Percentiles rank a stretch among this genome's conserved stretches.
These are phyloP conservation scores for Limenitis camilla DNA, from an alignment of 2,888 invertebrate species.

Conservation along the genomic window DNA sequence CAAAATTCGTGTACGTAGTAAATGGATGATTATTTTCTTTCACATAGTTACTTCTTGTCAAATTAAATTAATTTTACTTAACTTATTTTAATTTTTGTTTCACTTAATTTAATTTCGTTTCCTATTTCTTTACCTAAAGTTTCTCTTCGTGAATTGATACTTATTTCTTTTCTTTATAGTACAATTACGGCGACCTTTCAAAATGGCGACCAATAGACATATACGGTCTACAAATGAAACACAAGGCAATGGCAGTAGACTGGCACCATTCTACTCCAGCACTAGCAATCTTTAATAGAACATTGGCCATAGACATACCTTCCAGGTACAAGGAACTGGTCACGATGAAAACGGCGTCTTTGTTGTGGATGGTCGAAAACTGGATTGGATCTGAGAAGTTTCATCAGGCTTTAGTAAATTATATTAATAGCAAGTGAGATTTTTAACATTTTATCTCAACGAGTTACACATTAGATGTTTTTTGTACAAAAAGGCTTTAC, in stretches of 20 bases:
- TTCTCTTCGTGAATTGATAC: neutral
- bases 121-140: neutral
- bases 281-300: constrained; percentile 45
- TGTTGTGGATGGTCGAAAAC: constrained; percentile 66
- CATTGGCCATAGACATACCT: constrained; percentile 53
- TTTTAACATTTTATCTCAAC: neutral
- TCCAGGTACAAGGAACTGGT: constrained; percentile 49
- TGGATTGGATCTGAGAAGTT: constrained; percentile 56
- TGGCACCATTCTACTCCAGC: constrained; percentile 52
- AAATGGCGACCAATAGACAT: constrained; percentile 32
- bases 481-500: no score
- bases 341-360: constrained; percentile 58
- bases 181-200: constrained; percentile 37
- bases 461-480: no score
- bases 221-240: constrained; percentile 54
- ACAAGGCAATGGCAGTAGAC: constrained; percentile 54
- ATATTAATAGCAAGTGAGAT: constrained; percentile 47
- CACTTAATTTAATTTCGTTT: no score
- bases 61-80: no score
- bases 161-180: constrained; percentile 34
- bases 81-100: no score
- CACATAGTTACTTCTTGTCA: no score
- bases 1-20: no score
- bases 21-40: no score
- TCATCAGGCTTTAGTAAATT: constrained; percentile 49